Evolutionary conservation across 2,888 invertebrate species (phyloP).

Genomic region (Marasmarcha lunaedactyla): DNA sequence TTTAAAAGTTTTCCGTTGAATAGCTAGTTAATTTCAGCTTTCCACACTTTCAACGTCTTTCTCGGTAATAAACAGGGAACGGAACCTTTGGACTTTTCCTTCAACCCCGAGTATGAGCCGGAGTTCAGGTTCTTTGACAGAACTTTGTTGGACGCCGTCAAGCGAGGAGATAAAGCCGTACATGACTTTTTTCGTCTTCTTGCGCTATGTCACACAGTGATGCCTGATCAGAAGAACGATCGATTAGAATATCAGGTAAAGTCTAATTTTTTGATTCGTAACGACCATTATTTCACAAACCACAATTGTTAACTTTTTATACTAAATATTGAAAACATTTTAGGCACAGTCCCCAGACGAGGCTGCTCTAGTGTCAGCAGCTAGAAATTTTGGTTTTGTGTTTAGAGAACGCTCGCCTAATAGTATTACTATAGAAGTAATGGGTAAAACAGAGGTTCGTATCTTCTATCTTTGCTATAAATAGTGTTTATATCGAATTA

Average conservation of each 20-base stretch:
- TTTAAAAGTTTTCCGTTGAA: no score
- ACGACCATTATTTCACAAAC: no score
- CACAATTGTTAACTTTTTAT: background rate
- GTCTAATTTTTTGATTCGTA: background rate
- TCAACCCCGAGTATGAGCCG: conserved; percentile 91
- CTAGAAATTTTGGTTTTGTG: conserved; percentile 98
- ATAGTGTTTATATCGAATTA: background rate
- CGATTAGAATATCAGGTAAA: conserved; percentile 80
- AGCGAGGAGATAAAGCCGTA: conserved; percentile 77
- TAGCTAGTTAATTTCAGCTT: background rate
- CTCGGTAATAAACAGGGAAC: conserved; percentile 67
- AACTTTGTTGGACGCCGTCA: conserved; percentile 85
- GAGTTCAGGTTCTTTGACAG: conserved; percentile 95
- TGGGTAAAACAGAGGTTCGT: conserved; percentile 78
- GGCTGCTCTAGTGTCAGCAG: conserved; percentile 96
- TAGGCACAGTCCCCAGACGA: conserved; percentile 99
- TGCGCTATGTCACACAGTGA: conserved; percentile 98
- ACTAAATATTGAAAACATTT: conserved; percentile 21
- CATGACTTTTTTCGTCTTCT: conserved; percentile 92
- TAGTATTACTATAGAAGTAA: conserved; percentile 92
- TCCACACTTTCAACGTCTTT: background rate
- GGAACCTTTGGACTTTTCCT: conserved; percentile 92
- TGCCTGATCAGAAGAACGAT: conserved; percentile 93
- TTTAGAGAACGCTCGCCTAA: conserved; percentile 94
- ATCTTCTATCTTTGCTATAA: background rate